phyloP scores from a whole-genome alignment of 2,797 vertebrate species.

The Pelochelys cantorii region DNA sequence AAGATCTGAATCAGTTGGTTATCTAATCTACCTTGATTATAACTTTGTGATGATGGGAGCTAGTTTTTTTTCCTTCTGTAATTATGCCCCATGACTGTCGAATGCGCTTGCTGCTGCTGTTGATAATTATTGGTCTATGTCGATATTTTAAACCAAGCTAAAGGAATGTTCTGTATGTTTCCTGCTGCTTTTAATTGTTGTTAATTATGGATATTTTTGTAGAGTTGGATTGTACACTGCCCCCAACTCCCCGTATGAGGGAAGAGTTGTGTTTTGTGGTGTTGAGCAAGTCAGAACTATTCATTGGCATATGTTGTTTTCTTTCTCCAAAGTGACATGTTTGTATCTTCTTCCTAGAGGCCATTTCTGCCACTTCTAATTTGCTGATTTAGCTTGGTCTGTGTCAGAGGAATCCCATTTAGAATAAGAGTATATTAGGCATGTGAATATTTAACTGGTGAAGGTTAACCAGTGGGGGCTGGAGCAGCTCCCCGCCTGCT shows the following conservation, averaged over 20 bases:
- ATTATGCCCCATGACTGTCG: not conserved
- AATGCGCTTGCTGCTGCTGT: rapidly evolving
- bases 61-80: not conserved
- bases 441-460: no score
- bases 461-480: no score
- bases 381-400: not conserved
- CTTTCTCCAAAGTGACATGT: not conserved
- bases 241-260: not conserved
- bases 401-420: not conserved
- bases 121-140: not conserved
- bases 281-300: not conserved
- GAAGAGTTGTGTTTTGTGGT: not conserved
- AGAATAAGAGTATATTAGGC: not conserved
- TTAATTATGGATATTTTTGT: rapidly evolving
- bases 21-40: not conserved
- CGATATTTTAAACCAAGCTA: rapidly evolving
- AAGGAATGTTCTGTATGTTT: not conserved
- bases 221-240: not conserved
- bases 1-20: not conserved
- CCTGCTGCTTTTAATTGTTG: not conserved
- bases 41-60: not conserved
- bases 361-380: not conserved
- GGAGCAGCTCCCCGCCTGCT: no score
- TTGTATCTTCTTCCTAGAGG: rapidly evolving
- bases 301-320: not conserved